Base-by-base conservation (phyloP, 2,888 invertebrate genomes). In the Ferrisia virgata region DNA sequence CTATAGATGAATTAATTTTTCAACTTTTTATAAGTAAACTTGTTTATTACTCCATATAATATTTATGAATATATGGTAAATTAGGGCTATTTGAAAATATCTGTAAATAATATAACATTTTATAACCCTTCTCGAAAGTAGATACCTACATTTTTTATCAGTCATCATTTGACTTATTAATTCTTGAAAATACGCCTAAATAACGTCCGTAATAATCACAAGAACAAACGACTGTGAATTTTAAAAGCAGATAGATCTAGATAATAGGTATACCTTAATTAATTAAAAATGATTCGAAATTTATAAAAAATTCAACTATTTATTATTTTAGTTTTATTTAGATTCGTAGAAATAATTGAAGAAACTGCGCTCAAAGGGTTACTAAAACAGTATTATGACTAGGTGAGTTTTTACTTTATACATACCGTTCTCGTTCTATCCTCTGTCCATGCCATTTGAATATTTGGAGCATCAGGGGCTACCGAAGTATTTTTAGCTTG, bases 391-490 rank as follows among this genome's bases (percentile, higher is more conserved):
- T n/a, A n/a, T n/a, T n/a, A n/a, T n/a, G n/a, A n/a, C n/a, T n/a
- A n/a, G n/a, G n/a, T n/a, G n/a, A n/a, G n/a, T n/a, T n/a, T n/a
- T n/a, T n/a, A n/a, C n/a, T n/a, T 5, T 53, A n/a, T 4, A 85
- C 85, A 8, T 85, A 86, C 85, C n/a, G 79, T 64, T 79, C 84
- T 78, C 9, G 85, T 85, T 84, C 86, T 86, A 78, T 87, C 87
- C 87, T 91, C 90, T 85, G 91, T 91, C 94, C 94, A 94, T 79
- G 94, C 92, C 87, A 93, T 89, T 79, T 93, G 92, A 88, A 93
- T 93, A 58, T 93, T 92, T 0, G 94, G 94, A 6, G 92, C 92
- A 88, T 94, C 94, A 22, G 94, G 94, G 4, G 94, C 94, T 39
- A 94, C 93, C 0, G 93, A 92, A 31, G 90, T 89, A 31, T 64